Evolutionary conservation across 2,113 vertebrate species (phyloP), one percentile per base, ranked within the genome.

Genomic region (Hippocampus abdominalis): DNA sequence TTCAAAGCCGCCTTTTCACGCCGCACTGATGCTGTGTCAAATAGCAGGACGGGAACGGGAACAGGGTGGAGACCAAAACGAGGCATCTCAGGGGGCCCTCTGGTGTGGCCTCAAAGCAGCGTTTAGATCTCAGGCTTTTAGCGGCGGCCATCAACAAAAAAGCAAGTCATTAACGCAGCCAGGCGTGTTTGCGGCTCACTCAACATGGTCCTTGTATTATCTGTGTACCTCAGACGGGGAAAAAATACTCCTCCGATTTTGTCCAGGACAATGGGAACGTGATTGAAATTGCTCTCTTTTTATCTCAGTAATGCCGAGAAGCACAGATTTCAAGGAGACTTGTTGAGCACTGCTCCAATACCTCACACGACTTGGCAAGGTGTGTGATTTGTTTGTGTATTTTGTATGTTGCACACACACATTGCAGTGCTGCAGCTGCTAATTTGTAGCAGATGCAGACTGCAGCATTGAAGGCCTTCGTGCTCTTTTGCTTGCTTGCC

Each of bases 1-100:
- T 68, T 54, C 49, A 40, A 68, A 68, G 66, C 2, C 4, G 48
- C 49, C 49, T 36, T 54, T 54, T 68, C 84, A 87, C 70, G 84
- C 84, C 74, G 80, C 75, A 60, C 81, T 81, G 83, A 87, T 90
- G 86, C 88, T 81, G 86, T 84, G 79, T 88, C 84, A 87, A 89
- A 90, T 89, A 75, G 70, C 88, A 76, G 79, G 85, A 80, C 79
- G 81, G 73, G 70, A 78, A 72, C 75, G 72, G 81, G 72, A 74
- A 69, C 21, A 49, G 72, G 73, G 74, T 29, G 71, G 80, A 27
- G 75, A 54, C 76, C 66, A 23, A 73, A 81, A 83, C 81, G 66
- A 64, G 74, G 1, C 63, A 21, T 88, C 88, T 81, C 88, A 74
- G 80, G 77, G 71, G 86, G 67, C 63, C 51, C 75, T 77, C 66